phyloP scores from a whole-genome alignment of 2,888 invertebrate genomes.

The Scaptomyza reducta region DNA sequence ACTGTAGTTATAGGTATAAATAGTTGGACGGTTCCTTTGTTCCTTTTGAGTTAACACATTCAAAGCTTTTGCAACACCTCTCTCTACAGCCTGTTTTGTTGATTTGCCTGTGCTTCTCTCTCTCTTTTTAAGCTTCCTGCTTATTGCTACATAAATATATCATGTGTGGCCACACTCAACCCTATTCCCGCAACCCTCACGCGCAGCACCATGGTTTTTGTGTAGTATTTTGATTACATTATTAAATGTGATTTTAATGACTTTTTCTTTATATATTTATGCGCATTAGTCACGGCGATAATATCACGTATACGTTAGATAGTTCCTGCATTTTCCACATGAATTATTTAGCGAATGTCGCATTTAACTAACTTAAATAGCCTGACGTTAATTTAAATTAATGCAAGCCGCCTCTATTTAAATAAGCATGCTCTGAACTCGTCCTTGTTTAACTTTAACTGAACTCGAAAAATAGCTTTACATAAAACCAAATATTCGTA shows the following conservation, averaged over 20 bases:
- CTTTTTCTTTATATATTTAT: constrained; percentile 45
- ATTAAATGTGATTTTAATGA: constrained; percentile 78
- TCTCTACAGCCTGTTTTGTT: constrained; percentile 8
- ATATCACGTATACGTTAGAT: constrained; percentile 16
- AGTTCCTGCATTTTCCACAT: constrained; percentile 1
- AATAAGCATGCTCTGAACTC: background rate
- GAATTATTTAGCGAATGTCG: constrained; percentile 8
- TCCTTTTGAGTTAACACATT: background rate
- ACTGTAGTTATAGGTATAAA: no score
- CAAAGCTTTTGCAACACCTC: background rate
- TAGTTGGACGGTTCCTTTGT: no score
- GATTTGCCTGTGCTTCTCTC: constrained; percentile 14
- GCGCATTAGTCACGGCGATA: constrained; percentile 32
- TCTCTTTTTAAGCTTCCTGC: constrained; percentile 26
- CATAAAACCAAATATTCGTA: no score
- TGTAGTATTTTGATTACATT: constrained; percentile 34
- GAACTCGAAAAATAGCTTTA: no score
- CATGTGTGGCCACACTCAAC: constrained; percentile 28
- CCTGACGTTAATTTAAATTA: constrained; percentile 1
- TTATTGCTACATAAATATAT: constrained; percentile 56
- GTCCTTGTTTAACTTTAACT: background rate
- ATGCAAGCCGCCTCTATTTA: background rate
- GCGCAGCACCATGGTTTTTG: background rate
- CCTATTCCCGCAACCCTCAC: background rate
- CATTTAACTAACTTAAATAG: background rate